Base-by-base conservation (phyloP, 2,113 vertebrate species). In the Sakesphorus luctuosus region DNA sequence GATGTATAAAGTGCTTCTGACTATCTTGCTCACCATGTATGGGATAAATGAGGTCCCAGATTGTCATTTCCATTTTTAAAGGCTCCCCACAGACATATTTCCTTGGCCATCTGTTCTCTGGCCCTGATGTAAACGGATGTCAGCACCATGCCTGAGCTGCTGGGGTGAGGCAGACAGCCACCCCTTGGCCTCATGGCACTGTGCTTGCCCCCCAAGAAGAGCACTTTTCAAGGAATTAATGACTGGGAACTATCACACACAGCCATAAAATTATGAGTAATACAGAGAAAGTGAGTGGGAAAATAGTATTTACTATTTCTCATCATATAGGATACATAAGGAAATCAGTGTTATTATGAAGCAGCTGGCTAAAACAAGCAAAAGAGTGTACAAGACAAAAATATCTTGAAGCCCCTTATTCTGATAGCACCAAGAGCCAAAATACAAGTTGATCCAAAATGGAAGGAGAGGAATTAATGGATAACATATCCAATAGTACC, bases 71-170 rank as follows among this genome's bases (percentile, higher is more conserved):
- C 62, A 68, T 68, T 79, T 87, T 87, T 79, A 55, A 85, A 91
- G 77, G 71, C 62, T 90, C 71, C 78, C 82, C 28, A 56, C n/a
- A 79, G 94, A 23, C 7, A 58, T 8, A 55, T 28, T 56, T 56
- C 25, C 67, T 85, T 24, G n/a, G 59, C 82, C 93, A 87, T 82
- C 94, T 94, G 74, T 68, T 93, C 77, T 55, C 56, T 82, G 78
- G 58, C 40, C 69, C 55, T 58, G 75, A 3, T 31, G 40, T 28
- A 61, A 85, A 65, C n/a, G 71, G 49, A 47, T 65, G 61, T 9
- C 61, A 82, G 44, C 66, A 44, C 61, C 53, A n/a, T 59, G n/a
- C 35, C 35, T 2, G 6, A 28, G 49, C 11, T 82, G 44, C 87
- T 87, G 35, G 76, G 23, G 31, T 40, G 71, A 91, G 40, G 76